A percentile compares a stretch with the other conserved stretches of the same genome.
Conservation (phyloP, 2,888 invertebrate species). For the Ophion slaviceki region DNA sequence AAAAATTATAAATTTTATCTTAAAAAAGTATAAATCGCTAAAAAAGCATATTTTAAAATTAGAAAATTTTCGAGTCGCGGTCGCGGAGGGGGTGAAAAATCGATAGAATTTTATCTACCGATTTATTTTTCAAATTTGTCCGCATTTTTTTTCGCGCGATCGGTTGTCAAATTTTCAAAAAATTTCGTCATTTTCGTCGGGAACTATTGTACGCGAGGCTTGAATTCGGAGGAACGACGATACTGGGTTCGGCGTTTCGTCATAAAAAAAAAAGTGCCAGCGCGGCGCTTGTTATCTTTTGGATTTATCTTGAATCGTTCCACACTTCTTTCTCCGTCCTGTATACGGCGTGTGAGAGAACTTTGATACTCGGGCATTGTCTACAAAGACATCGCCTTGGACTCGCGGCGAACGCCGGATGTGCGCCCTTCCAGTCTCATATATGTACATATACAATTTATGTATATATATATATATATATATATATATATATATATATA, state of each 20-base stretch:
- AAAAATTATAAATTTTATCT: too few species aligned
- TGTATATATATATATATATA: background rate
- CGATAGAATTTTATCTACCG: too few species aligned
- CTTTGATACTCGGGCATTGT: constrained; percentile 44
- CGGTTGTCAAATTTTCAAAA: background rate
- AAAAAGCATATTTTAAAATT: too few species aligned
- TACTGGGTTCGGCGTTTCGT: constrained; percentile 6
- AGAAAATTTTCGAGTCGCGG: too few species aligned
- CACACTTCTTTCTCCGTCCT: constrained; percentile 28
- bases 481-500: background rate
- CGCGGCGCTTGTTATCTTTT: constrained; percentile 11
- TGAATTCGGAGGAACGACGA: background rate
- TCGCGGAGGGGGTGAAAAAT: too few species aligned
- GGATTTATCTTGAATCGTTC: constrained; percentile 10
- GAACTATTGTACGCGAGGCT: background rate
- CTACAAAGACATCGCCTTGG: constrained; percentile 49
- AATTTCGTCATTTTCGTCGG: background rate
- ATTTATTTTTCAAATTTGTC: background rate
- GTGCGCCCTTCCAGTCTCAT: constrained; percentile 51
- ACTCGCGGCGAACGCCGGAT: constrained; percentile 58
- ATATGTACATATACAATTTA: background rate
- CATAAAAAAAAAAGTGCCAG: constrained; percentile 24
- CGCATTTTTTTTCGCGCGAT: background rate
- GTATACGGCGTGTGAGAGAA: constrained; percentile 9
- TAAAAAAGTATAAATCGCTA: too few species aligned